Base-by-base conservation (phyloP, 2,113 vertebrate species). In the Ivindomyrus marchei region DNA sequence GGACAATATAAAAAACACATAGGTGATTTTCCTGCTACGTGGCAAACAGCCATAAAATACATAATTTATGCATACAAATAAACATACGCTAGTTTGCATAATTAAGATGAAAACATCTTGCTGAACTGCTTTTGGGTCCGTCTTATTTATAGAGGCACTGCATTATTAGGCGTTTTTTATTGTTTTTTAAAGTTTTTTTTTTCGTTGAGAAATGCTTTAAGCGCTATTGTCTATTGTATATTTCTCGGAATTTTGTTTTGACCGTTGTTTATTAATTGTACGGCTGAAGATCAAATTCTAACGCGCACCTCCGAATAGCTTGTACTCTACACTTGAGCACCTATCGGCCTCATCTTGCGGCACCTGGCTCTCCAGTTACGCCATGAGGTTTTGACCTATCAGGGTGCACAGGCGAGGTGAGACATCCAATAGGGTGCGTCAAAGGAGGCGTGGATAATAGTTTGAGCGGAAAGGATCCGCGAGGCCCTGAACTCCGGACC, bases 311-410 rank as follows among this genome's bases (percentile, higher is more conserved):
- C 70, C 4, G 36, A 5, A 42, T 17, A 36, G 52, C 19, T 19
- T 5, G 4, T 4, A 39, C 9, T 8, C n/a, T 27, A 19, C 70
- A 77, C 70, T 77, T 2, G 15, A 2, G 5, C 31, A 7, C 70
- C 15, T 77, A 39, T 39, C 21, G 1, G 6, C 24, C 45, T n/a
- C 53, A 27, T 62, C 50, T 31, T 19, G 2, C 80, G 6, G 62
- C 91, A 93, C 92, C 92, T 93, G 92, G 91, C 52, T 52, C 45
- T 88, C 87, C 84, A 58, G 74, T 91, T 87, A 89, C 89, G 85
- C 92, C 92, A 93, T 93, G 92, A 93, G 88, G 88, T 89, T 87
- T 83, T 88, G 89, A 62, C 92, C 94, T 94, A 95, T 95, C 91
- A 93, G 90, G 56, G 6, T n/a, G 0, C 46, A n/a, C 70, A 46